These are phyloP conservation scores for Cottoperca gobio DNA, from an alignment of 2,797 vertebrate species.

Conservation along the genomic window DNA sequence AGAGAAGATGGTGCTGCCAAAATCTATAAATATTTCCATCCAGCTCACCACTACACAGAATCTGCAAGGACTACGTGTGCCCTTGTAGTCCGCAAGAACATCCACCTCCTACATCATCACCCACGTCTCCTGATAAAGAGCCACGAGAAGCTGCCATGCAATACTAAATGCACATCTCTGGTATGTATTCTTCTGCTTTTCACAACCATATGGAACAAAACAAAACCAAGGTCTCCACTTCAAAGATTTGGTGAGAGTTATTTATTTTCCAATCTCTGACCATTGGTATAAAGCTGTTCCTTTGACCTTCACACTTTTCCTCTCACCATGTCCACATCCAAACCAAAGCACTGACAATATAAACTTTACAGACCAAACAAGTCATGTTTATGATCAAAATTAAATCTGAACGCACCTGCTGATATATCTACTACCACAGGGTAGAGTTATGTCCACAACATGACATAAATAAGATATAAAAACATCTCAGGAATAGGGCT, in stretches of 20 bases:
- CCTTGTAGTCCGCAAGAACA: conserved; percentile 79
- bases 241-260: conserved; percentile 24
- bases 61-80: conserved; percentile 75
- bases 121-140: conserved; percentile 72
- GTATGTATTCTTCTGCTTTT: conserved; percentile 28
- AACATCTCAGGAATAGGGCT: background rate
- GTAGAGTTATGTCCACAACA: background rate
- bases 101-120: conserved; percentile 77
- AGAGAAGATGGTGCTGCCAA: conserved; percentile 63
- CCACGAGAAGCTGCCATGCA: conserved; percentile 65
- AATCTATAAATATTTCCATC: conserved; percentile 79
- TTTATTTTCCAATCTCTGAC: background rate
- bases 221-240: conserved; percentile 9
- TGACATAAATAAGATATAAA: background rate
- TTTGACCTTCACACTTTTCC: background rate
- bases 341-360: background rate
- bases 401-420: background rate
- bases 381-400: background rate
- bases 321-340: conserved; percentile 2
- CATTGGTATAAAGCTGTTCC: background rate
- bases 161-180: conserved; percentile 59
- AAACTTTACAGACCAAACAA: background rate
- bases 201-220: conserved; percentile 30
- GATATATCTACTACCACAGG: background rate
- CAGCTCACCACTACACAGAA: conserved; percentile 64